Conservation (phyloP, 2,113 vertebrate species). For the Centropus unirufus region DNA sequence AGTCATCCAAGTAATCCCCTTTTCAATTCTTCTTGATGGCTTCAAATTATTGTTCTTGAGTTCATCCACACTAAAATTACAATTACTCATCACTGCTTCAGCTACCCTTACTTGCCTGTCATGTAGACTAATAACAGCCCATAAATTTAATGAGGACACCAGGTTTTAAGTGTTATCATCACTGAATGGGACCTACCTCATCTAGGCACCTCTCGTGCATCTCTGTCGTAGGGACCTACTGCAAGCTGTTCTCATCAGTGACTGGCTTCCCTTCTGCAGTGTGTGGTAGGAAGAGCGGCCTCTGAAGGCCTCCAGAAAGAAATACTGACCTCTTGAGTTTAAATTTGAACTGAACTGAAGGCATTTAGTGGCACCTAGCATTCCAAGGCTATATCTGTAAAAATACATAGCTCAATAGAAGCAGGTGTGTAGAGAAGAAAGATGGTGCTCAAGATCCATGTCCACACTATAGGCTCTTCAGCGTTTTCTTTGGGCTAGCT, state of each 20-base stretch:
- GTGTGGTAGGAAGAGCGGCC: background rate
- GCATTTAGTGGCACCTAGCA: background rate
- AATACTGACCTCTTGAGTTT: background rate
- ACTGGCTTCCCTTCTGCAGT: background rate
- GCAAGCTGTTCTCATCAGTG: background rate
- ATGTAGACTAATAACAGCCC: background rate
- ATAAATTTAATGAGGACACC: background rate
- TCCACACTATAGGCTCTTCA: background rate
- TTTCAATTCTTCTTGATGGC: background rate
- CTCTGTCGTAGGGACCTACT: background rate
- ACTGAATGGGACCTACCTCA: background rate
- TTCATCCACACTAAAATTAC: background rate
- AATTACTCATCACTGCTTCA: background rate
- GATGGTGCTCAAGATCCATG: background rate
- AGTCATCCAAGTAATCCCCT: background rate
- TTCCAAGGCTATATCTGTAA: background rate
- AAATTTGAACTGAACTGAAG: background rate
- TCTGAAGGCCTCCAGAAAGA: background rate
- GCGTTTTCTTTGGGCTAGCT: background rate
- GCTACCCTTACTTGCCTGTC: background rate
- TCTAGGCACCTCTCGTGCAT: background rate
- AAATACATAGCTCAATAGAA: background rate
- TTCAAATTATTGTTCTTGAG: background rate
- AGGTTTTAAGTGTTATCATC: background rate
- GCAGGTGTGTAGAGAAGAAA: background rate